These are phyloP conservation scores for Anagyrus pseudococci DNA, from an alignment of 2,888 invertebrate genomes.

Conservation along the genomic window DNA sequence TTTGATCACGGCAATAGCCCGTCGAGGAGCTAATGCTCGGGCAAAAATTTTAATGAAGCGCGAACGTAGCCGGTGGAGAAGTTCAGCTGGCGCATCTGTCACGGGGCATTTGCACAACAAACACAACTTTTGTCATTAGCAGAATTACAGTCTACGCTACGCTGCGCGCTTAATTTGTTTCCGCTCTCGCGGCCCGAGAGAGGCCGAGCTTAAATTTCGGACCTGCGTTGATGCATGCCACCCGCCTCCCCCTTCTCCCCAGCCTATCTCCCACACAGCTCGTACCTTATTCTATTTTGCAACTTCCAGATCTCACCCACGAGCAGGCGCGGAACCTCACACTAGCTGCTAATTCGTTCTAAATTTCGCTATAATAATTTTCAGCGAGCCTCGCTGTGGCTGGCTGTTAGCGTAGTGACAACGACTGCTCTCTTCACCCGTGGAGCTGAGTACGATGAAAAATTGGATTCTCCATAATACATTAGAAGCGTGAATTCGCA, in stretches of 20 bases:
- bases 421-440: too few species aligned
- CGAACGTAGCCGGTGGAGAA: neutral
- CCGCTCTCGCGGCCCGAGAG: neutral
- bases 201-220: constrained; percentile 7
- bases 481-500: too few species aligned
- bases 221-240: neutral
- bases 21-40: too few species aligned
- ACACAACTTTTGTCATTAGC: constrained; percentile 25
- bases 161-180: constrained; percentile 19
- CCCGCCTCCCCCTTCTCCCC: too few species aligned
- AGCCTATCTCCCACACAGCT: neutral
- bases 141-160: constrained; percentile 19
- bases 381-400: neutral
- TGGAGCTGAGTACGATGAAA: too few species aligned
- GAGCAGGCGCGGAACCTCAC: neutral
- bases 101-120: constrained; percentile 6
- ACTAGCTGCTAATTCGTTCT: constrained; percentile 7
- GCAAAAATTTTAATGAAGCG: neutral
- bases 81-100: constrained; percentile 12
- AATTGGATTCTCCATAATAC: too few species aligned
- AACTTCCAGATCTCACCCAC: constrained; percentile 12
- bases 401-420: too few species aligned
- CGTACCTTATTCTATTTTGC: constrained; percentile 12
- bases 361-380: constrained; percentile 12
- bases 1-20: too few species aligned